These are phyloP conservation scores for Urocolius indicus DNA, from an alignment of 2,113 vertebrate genomes.

Conservation along the genomic window DNA sequence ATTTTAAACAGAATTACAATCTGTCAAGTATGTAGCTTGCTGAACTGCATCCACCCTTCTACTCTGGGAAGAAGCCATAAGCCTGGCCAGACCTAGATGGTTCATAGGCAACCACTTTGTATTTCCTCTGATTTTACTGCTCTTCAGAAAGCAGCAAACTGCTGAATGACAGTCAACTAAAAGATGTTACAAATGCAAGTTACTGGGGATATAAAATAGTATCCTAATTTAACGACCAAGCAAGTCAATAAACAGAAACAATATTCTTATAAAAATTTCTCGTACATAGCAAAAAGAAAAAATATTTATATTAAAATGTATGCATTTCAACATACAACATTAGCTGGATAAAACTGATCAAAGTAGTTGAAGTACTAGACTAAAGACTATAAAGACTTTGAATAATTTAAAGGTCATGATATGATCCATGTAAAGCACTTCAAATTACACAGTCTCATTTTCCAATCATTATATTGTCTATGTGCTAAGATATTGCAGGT, in stretches of 20 bases:
- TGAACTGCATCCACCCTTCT: background rate
- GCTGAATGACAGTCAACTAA: background rate
- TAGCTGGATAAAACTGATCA: background rate
- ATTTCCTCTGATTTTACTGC: background rate
- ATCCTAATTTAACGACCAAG: background rate
- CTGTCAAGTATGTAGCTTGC: background rate
- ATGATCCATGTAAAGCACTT: background rate
- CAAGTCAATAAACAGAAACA: background rate
- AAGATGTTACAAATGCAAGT: background rate
- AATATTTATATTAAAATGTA: background rate
- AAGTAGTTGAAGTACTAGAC: background rate
- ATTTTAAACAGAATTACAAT: background rate
- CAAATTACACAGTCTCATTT: background rate
- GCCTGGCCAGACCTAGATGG: background rate
- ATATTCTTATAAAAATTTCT: background rate
- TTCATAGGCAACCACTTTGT: background rate
- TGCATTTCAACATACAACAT: background rate
- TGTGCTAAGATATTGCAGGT: background rate
- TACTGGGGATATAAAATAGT: background rate
- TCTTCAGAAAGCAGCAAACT: background rate
- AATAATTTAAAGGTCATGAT: background rate
- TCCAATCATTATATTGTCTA: background rate
- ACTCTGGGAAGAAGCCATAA: background rate
- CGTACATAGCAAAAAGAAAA: background rate
- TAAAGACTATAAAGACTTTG: background rate